phyloP scores from a whole-genome alignment of 2,888 invertebrate genomes.

The Sphaerophoria rueppellii region DNA sequence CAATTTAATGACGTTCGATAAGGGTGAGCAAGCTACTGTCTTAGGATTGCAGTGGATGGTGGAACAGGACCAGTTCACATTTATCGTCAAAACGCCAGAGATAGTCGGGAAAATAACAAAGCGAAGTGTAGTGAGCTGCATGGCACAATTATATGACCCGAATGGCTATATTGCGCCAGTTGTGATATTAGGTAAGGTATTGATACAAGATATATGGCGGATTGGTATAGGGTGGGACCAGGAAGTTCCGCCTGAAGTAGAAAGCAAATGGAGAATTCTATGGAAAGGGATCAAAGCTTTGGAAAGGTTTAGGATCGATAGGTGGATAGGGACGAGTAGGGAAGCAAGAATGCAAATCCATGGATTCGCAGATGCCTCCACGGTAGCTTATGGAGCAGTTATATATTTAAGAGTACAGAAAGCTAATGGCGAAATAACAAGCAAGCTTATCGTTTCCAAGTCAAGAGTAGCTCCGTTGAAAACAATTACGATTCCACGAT shows the following conservation, averaged over 20 bases:
- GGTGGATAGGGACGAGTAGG: too few relatives aligned
- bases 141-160: too few relatives aligned
- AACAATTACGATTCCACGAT: background rate
- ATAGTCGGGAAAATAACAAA: too few relatives aligned
- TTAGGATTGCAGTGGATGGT: constrained; percentile 37
- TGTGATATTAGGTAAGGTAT: constrained; percentile 16
- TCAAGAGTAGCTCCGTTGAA: constrained; percentile 20
- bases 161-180: too few relatives aligned
- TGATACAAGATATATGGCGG: constrained; percentile 40
- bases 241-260: background rate
- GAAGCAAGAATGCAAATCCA: too few relatives aligned
- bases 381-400: too few relatives aligned
- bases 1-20: background rate
- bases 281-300: too few relatives aligned
- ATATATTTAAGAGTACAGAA: background rate
- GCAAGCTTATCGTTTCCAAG: constrained; percentile 11
- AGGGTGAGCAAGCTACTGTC: background rate
- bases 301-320: too few relatives aligned
- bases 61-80: constrained; percentile 22
- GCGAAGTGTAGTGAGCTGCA: too few relatives aligned
- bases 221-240: constrained; percentile 14
- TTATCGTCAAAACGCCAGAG: too few relatives aligned
- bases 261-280: too few relatives aligned
- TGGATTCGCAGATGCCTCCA: too few relatives aligned
- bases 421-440: background rate